Conservation (phyloP, 2,113 vertebrate species). For the Dolichallabes microphthalmus region DNA sequence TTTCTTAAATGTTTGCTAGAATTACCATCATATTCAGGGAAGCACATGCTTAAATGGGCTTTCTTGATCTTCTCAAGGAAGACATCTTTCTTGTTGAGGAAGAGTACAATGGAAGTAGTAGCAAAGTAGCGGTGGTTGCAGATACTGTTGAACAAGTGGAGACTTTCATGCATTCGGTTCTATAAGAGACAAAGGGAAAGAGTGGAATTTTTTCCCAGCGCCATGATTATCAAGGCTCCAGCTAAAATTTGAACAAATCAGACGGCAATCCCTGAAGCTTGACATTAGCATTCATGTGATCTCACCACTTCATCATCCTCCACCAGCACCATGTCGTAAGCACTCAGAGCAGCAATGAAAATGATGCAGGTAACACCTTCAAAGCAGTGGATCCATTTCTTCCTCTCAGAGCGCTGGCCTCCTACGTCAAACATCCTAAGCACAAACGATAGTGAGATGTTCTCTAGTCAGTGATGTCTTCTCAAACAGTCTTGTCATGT, state of each 20-base stretch:
- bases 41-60: conserved; percentile 97
- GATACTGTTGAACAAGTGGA: conserved; percentile 99
- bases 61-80: conserved; percentile 97
- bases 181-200: conserved; percentile 55
- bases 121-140: conserved; percentile 97
- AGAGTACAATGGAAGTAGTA: conserved; percentile 94
- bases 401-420: conserved; percentile 92
- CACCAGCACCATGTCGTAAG: conserved; percentile 94
- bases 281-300: neutral
- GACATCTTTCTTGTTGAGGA: conserved; percentile 98
- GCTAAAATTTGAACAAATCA: neutral
- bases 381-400: conserved; percentile 99
- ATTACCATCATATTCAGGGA: conserved; percentile 93
- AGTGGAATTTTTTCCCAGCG: neutral
- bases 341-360: conserved; percentile 93
- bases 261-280: neutral
- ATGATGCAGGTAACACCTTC: conserved; percentile 98
- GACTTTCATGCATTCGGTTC: conserved; percentile 99
- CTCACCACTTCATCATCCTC: conserved; percentile 92
- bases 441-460: neutral
- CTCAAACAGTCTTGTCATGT: neutral
- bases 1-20: neutral
- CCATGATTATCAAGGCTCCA: neutral
- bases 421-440: conserved; percentile 97
- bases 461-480: neutral